phyloP scores from a whole-genome alignment of 1,140 invertebrate species.

The Temnothorax nylanderi region DNA sequence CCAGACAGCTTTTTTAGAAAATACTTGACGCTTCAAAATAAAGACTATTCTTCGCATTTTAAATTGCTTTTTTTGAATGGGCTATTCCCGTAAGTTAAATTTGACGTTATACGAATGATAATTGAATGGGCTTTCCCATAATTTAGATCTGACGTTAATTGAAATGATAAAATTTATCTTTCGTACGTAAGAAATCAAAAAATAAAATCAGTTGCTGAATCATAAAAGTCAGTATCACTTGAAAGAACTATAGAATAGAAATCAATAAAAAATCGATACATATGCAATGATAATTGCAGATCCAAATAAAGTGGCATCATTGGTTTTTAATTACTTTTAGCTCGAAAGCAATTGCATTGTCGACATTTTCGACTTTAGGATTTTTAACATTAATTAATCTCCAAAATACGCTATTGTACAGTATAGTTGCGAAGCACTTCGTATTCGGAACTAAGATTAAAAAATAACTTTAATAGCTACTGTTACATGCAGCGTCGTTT shows the following conservation, averaged over 20 bases:
- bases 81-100: too few species aligned
- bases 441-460: neutral
- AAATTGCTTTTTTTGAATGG: neutral
- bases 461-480: slow-evolving; percentile 44
- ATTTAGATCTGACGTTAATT: too few species aligned
- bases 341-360: neutral
- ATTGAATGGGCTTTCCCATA: too few species aligned
- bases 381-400: neutral
- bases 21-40: neutral
- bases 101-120: too few species aligned
- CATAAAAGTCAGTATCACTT: neutral
- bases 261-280: neutral
- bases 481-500: neutral
- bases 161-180: too few species aligned
- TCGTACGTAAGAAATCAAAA: neutral
- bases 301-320: neutral
- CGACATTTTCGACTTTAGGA: neutral
- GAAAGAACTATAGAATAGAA: neutral
- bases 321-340: neutral
- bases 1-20: neutral
- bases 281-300: neutral
- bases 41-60: neutral
- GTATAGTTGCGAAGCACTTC: neutral
- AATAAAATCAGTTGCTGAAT: neutral
- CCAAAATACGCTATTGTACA: neutral